Conservation (phyloP, 2,797 vertebrate species). For the Spinibarbus caldwelli region DNA sequence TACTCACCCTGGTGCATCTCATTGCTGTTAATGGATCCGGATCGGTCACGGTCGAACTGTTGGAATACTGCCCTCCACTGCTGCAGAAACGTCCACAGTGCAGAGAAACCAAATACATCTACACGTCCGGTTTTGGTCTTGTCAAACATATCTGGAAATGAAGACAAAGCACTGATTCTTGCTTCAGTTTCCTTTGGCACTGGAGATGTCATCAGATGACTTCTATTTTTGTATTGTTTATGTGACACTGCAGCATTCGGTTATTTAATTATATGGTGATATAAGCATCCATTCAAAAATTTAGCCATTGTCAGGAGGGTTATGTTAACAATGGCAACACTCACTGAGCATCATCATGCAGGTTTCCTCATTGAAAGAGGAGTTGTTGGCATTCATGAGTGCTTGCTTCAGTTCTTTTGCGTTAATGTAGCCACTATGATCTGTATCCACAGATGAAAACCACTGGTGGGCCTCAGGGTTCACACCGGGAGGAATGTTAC, state of each 20-base stretch:
- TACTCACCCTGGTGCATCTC: slow-evolving; percentile 94
- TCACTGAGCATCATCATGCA: slow-evolving; percentile 97
- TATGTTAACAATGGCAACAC: slow-evolving; percentile 61
- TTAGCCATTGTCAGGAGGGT: neutral
- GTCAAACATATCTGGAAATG: slow-evolving; percentile 91
- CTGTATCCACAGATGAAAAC: slow-evolving; percentile 89
- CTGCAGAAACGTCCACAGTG: slow-evolving; percentile 90
- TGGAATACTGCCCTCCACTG: slow-evolving; percentile 92
- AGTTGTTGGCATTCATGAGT: slow-evolving; percentile 95
- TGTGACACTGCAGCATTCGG: neutral
- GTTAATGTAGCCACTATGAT: slow-evolving; percentile 90
- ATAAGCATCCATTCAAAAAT: slow-evolving; percentile 16
- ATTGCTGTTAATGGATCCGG: slow-evolving; percentile 83
- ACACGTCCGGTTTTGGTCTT: slow-evolving; percentile 87
- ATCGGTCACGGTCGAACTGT: slow-evolving; percentile 90
- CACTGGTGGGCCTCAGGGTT: slow-evolving; percentile 90
- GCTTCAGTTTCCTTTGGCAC: neutral
- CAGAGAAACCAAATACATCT: slow-evolving; percentile 90
- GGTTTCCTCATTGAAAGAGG: slow-evolving; percentile 91
- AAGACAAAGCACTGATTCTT: slow-evolving; percentile 35
- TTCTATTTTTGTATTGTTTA: neutral
- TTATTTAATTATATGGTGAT: neutral
- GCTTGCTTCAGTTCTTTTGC: slow-evolving; percentile 93
- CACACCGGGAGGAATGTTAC: slow-evolving; percentile 81
- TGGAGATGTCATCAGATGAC: neutral